Evolutionary conservation across 2,888 invertebrate genomes (phyloP), one percentile per base, ranked within the genome.

Genomic region (Drosophila engyochracea): DNA sequence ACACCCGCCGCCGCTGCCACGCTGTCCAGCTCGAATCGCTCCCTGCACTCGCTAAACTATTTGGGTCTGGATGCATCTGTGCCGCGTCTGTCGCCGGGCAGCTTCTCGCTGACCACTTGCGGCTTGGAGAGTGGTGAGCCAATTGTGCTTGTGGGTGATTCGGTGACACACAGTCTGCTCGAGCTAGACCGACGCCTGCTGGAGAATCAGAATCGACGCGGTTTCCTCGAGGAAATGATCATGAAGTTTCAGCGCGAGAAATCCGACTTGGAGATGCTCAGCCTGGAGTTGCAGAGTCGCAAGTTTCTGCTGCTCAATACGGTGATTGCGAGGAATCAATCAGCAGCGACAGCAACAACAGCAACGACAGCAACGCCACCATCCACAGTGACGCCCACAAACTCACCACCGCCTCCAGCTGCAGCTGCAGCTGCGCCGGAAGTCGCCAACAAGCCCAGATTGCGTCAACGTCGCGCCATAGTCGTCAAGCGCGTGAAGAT

Each of bases 191-290:
- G 90, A 0, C 91, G 91, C 10, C 79, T 93, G n/a, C 74, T 93
- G 79, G 92, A 93, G 67, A 75, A 92, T 52, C 92, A 92, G 37
- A 92, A 92, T 57, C 89, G 93, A 7, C 93, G 92, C 70, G 91
- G 89, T 69, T 91, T 91, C 54, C 84, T 93, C n/a, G 93, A 93
- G 33, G 93, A 93, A 65, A 92, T 92, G 91, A 92, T 93, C 25
- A 76, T 92, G 30, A 93, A 93, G 66, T 74, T 93, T 33, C 93
- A 93, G 66, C 92, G 92, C 22, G 93, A 93, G 47, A 93, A 92
- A 79, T 91, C 92, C 71, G 91, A 92, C 47, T 79, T 92, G 35
- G 93, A 93, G 64, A 74, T 91, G 70, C 66, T 69, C n/a, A 91
- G 86, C 4, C 85, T 93, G 59, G 92, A 92, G 64, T 52, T 93